Evolutionary conservation across 2,888 invertebrate genomes (phyloP), one percentile per base, ranked within the genome.

Genomic region (Hypsopygia costalis): DNA sequence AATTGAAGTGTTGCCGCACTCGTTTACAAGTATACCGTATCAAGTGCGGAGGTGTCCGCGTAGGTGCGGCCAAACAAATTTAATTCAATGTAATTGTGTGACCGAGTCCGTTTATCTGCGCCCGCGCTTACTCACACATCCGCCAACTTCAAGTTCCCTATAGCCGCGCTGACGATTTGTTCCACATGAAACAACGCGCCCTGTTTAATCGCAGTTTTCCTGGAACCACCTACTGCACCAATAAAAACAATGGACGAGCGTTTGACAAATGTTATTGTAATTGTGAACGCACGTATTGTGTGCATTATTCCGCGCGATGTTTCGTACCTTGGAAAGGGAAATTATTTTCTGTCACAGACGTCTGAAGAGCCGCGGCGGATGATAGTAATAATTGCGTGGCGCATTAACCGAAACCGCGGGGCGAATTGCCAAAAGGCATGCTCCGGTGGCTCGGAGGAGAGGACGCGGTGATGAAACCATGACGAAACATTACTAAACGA

Each of bases 401-500:
- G 21, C 25, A 7, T 25, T n/a, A 1, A 1, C 25, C 25, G 25
- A 25, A 25, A 7, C 25, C 25, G 25, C 25, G 25, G n/a, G 25
- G 8, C 16, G 29, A 36, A 36, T 36, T 29, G 21, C 30, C 36
- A 20, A 20, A 36, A 29, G 36, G 30, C 36, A 30, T 30, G 30
- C 30, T 29, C 22, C 21, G 1, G 16, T 27, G 35, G n/a, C 35
- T 6, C 36, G 16, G 5, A 7, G 5, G 25, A 25, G 25, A 25
- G 25, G 25, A 25, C 25, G 25, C 25, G 21, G 21, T 21, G 21
- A 21, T 21, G 11, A 30, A 10, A 36, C 36, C 30, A 21, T 37
- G 31, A 37, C 36, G 21, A 30, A 30, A 22, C 30, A 11, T 21
- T 30, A 10, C 20, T 25, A 7, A 7, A 25, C 25, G 25, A 7